A percentile compares a stretch with the other conserved stretches of the same genome.
Evolutionary conservation across 2,888 invertebrate species (phyloP).

Genomic region (Malthinus seriepunctatus): DNA sequence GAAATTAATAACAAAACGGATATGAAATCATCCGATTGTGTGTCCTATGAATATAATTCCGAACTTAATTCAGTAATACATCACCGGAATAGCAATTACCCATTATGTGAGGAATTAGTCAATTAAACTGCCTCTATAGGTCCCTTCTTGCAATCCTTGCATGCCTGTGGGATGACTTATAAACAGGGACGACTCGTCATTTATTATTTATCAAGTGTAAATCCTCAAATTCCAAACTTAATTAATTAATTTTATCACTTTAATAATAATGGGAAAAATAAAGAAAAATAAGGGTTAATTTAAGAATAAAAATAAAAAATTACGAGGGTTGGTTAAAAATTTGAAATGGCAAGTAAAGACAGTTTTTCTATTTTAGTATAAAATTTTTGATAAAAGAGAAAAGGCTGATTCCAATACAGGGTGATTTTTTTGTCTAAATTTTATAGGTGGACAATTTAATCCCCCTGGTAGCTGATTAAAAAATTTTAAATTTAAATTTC

Average conservation of each 20-base stretch:
- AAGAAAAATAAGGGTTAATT: too few relatives aligned
- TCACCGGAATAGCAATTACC: slow-evolving; percentile 55
- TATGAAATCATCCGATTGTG: slow-evolving; percentile 5
- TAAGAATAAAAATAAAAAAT: neutral
- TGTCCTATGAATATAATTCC: slow-evolving; percentile 43
- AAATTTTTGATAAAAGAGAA: too few relatives aligned
- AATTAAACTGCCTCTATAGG: slow-evolving; percentile 48
- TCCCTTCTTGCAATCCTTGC: slow-evolving; percentile 47
- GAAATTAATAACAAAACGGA: neutral
- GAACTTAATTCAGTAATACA: slow-evolving; percentile 46
- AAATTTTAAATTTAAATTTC: neutral
- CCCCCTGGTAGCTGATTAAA: too few relatives aligned
- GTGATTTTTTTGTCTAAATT: too few relatives aligned
- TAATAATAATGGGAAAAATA: too few relatives aligned
- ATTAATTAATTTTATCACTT: neutral
- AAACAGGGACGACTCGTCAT: slow-evolving; percentile 40
- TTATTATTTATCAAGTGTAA: slow-evolving; percentile 1
- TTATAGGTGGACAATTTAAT: too few relatives aligned
- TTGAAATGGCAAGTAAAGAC: too few relatives aligned
- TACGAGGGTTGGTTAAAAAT: too few relatives aligned
- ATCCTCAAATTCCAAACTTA: neutral
- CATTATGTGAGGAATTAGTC: slow-evolving; percentile 55
- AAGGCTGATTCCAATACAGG: too few relatives aligned
- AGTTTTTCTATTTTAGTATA: too few relatives aligned
- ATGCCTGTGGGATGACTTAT: slow-evolving; percentile 48